Evolutionary conservation across 2,888 invertebrate species (phyloP).

Genomic region (Chamaedrilus cognettii): DNA sequence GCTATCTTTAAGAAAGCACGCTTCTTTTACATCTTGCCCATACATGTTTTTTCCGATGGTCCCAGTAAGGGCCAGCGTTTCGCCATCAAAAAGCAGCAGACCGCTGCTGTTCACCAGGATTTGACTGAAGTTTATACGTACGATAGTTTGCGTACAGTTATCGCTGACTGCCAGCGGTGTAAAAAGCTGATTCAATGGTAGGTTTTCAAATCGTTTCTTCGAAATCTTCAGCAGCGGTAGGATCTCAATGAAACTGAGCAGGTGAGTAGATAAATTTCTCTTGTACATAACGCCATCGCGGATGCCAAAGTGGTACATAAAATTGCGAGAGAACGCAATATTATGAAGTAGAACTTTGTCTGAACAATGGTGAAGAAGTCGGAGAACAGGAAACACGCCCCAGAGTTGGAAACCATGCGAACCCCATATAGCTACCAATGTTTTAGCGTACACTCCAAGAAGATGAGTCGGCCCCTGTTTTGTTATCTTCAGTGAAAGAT

Average conservation of each 20-base stretch:
- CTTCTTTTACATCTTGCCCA: conserved; percentile 8
- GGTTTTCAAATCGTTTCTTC: too few relatives aligned
- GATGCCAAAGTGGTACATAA: background rate
- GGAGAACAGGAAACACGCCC: conserved; percentile 1
- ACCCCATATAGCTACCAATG: conserved; percentile 8
- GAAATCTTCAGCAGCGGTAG: too few relatives aligned
- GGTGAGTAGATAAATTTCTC: too few relatives aligned
- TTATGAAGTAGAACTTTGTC: background rate
- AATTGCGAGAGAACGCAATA: conserved; percentile 1
- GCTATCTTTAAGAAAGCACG: background rate
- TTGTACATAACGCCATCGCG: background rate
- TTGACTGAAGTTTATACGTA: conserved; percentile 4
- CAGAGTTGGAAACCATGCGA: conserved; percentile 10
- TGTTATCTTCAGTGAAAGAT: conserved; percentile 2
- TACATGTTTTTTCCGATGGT: conserved; percentile 1
- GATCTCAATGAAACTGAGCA: too few relatives aligned
- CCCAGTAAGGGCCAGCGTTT: background rate
- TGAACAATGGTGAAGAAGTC: background rate
- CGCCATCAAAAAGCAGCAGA: background rate
- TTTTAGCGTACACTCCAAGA: background rate
- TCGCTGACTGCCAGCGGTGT: conserved; percentile 7
- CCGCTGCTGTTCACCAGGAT: conserved; percentile 3
- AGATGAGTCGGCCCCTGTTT: conserved; percentile 12
- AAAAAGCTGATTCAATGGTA: too few relatives aligned
- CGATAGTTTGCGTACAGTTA: background rate